These are phyloP conservation scores for Macrophya annulata DNA, from an alignment of 2,888 invertebrate genomes.

Conservation along the genomic window DNA sequence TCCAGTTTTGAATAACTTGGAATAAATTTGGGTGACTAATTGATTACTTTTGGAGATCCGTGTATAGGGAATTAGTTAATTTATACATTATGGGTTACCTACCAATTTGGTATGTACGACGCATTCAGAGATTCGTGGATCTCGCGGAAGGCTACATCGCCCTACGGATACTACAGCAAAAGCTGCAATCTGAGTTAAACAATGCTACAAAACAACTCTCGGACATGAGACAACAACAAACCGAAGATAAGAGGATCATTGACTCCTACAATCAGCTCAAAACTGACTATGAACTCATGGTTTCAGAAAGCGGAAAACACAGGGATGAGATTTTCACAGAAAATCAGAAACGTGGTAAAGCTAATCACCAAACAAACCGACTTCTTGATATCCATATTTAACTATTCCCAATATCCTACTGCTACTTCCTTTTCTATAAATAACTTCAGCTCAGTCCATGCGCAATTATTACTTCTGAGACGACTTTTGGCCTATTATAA, in stretches of 20 bases:
- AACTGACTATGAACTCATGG: slow-evolving; percentile 4
- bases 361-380: not conserved
- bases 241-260: not conserved
- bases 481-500: no score
- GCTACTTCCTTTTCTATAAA: not conserved
- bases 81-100: not conserved
- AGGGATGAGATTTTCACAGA: not conserved
- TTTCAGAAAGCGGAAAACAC: not conserved
- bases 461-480: not conserved
- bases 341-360: slow-evolving; percentile 29
- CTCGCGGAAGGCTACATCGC: not conserved
- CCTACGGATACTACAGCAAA: not conserved
- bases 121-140: slow-evolving; percentile 4
- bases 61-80: not conserved
- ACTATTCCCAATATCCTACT: not conserved
- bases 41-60: not conserved
- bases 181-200: not conserved
- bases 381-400: not conserved
- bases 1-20: not conserved
- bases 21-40: not conserved
- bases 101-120: not conserved
- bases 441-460: not conserved
- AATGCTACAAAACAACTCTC: not conserved
- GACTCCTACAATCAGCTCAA: slow-evolving; percentile 23
- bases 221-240: not conserved